These are phyloP conservation scores for Nomia melanderi DNA, from an alignment of 1,140 invertebrate genomes.

Conservation along the genomic window DNA sequence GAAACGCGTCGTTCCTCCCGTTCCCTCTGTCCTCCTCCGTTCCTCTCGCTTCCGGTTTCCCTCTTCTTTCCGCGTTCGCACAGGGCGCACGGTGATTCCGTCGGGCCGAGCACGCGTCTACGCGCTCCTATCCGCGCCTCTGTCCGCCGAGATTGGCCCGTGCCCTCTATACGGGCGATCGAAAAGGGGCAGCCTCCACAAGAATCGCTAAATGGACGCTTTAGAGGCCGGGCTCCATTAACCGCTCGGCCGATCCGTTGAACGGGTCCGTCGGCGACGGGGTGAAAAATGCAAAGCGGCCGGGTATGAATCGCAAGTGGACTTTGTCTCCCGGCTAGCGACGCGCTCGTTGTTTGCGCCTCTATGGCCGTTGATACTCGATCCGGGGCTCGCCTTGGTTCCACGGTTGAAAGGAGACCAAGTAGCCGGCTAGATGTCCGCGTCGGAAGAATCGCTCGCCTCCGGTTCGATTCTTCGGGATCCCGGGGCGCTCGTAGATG, in stretches of 20 bases:
- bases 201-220: conserved; percentile 40
- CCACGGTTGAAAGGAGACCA: neutral
- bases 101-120: conserved; percentile 15
- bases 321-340: conserved; percentile 18
- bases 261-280: neutral
- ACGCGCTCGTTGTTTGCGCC: neutral
- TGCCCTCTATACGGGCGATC: conserved; percentile 17
- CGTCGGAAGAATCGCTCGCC: neutral
- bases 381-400: neutral
- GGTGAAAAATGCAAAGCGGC: conserved; percentile 44
- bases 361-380: neutral
- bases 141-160: conserved; percentile 33
- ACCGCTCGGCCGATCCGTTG: conserved; percentile 22
- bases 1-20: conserved; percentile 57
- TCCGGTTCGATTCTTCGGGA: neutral
- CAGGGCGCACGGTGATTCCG: conserved; percentile 6
- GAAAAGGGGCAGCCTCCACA: conserved; percentile 11
- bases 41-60: neutral
- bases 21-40: neutral
- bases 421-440: neutral
- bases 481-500: neutral
- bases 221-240: conserved; percentile 26
- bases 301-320: neutral
- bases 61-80: neutral
- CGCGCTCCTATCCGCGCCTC: conserved; percentile 19